Percentiles rank a stretch among this genome's conserved stretches.
Conservation (phyloP, 2,888 invertebrate species). For the Chloroclystis v-ata region DNA sequence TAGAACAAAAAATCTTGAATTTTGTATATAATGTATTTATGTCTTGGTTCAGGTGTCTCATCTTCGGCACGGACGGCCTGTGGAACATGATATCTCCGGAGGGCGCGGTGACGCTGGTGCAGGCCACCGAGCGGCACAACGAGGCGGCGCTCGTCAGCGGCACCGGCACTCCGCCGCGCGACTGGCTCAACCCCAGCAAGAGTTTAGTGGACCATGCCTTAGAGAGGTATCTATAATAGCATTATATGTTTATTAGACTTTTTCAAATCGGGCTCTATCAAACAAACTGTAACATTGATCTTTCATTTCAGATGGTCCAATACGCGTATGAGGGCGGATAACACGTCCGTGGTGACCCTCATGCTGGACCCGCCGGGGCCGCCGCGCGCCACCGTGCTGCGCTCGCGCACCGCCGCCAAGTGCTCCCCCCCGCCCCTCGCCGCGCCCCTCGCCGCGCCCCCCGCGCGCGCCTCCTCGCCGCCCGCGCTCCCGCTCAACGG, state of each 20-base stretch:
- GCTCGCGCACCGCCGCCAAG: constrained; percentile 46
- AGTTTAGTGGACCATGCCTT: constrained; percentile 88
- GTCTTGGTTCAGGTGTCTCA: constrained; percentile 90
- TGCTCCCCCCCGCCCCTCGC: constrained; percentile 27
- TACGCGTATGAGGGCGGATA: constrained; percentile 94
- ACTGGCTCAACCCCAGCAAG: constrained; percentile 94
- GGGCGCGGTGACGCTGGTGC: constrained; percentile 90
- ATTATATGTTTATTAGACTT: neutral
- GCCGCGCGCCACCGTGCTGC: constrained; percentile 82
- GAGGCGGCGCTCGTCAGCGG: constrained; percentile 80
- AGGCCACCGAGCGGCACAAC: constrained; percentile 88
- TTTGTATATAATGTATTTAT: too few relatives aligned
- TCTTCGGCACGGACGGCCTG: constrained; percentile 97
- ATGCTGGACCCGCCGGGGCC: constrained; percentile 94
- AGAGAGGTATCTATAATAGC: constrained; percentile 70
- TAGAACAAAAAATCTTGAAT: too few relatives aligned
- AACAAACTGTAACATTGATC: too few relatives aligned
- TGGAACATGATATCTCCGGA: constrained; percentile 96
- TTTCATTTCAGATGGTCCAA: constrained; percentile 86
- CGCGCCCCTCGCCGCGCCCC: constrained; percentile 18
- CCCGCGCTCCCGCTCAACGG: constrained; percentile 61
- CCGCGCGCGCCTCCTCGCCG: constrained; percentile 26
- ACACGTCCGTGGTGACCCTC: constrained; percentile 94
- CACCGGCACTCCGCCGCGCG: constrained; percentile 59
- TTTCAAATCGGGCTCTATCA: neutral